Conservation (phyloP, 2,113 vertebrate species). For the Antechinus stuartii region DNA sequence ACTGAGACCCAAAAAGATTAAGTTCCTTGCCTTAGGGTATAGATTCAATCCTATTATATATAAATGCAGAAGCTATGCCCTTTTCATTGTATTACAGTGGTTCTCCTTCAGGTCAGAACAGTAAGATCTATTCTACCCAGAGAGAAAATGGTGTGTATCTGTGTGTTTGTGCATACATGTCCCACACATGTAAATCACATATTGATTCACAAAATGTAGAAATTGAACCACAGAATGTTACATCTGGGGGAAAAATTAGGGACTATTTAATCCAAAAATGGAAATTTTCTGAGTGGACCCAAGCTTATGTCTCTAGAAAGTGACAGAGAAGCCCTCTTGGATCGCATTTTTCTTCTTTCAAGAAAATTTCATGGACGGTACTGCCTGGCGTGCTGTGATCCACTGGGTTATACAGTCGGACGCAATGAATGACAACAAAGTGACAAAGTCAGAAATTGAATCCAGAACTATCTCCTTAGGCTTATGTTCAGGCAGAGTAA, state of each 20-base stretch:
- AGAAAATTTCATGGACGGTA: neutral
- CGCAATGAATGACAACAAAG: neutral
- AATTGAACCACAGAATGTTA: neutral
- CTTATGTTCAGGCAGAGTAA: neutral
- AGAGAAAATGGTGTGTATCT: neutral
- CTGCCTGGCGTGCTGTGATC: neutral
- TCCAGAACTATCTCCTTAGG: neutral
- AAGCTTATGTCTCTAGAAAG: neutral
- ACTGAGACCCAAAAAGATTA: neutral
- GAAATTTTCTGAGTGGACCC: neutral
- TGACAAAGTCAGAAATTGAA: neutral
- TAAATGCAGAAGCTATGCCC: neutral
- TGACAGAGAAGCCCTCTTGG: neutral
- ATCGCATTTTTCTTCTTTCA: neutral
- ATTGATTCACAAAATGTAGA: neutral
- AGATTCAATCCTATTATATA: neutral
- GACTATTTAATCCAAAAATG: neutral
- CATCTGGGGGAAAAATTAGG: neutral
- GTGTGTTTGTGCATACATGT: neutral
- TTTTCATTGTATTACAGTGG: neutral
- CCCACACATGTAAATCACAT: neutral
- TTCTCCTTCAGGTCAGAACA: neutral
- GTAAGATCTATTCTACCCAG: too few relatives aligned
- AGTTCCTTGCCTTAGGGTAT: neutral
- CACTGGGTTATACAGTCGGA: neutral